phyloP scores from a whole-genome alignment of 2,797 vertebrate genomes.

The Siniperca scherzeri region DNA sequence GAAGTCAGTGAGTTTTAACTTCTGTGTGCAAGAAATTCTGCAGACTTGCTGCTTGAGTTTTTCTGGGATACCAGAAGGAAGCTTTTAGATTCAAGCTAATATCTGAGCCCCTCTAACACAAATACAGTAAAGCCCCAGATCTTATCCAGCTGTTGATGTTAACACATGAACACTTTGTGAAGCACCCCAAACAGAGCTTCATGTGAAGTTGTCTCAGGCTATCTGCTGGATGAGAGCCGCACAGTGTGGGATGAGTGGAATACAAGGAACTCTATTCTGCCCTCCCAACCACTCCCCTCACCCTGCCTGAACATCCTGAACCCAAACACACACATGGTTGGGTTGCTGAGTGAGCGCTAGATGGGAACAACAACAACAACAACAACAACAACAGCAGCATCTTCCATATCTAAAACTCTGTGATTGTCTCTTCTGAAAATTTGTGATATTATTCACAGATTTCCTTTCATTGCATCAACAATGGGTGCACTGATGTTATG shows the following conservation, averaged over 20 bases:
- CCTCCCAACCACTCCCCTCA: not conserved
- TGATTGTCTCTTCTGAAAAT: not conserved
- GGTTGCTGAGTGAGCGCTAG: conserved; percentile 18
- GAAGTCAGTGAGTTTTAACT: not conserved
- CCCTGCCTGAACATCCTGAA: conserved; percentile 38
- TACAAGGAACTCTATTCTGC: conserved; percentile 54
- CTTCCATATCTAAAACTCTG: not conserved
- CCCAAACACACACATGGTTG: conserved; percentile 34
- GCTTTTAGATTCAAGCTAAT: not conserved
- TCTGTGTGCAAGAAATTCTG: not conserved
- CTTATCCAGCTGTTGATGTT: not conserved
- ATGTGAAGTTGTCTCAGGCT: not conserved
- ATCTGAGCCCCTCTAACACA: not conserved
- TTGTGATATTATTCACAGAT: not conserved
- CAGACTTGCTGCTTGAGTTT: not conserved
- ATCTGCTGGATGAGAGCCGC: conserved; percentile 2
- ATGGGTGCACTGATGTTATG: not conserved
- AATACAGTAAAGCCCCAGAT: not conserved
- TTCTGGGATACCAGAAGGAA: not conserved
- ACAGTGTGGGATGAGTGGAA: conserved; percentile 37
- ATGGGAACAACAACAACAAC: conserved; percentile 6
- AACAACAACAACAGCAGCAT: not conserved
- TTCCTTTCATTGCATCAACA: not conserved
- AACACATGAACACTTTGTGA: conserved; percentile 6
- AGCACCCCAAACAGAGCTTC: not conserved